Conservation (phyloP, 2,797 vertebrate species). For the Pseudotriccus pelzelni region DNA sequence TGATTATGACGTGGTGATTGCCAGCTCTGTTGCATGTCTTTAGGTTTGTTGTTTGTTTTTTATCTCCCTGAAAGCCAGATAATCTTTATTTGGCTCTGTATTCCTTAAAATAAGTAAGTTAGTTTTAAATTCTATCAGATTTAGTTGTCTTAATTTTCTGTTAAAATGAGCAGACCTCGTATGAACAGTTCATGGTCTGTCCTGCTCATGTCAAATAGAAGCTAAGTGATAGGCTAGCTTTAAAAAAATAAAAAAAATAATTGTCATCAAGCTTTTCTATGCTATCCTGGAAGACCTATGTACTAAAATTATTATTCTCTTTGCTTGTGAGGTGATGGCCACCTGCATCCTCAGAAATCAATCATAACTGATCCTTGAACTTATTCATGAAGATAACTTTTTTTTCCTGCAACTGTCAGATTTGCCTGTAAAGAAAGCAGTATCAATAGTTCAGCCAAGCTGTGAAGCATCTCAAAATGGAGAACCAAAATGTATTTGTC, state of each 20-base stretch:
- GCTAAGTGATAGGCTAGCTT: background rate
- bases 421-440: background rate
- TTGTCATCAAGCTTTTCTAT: background rate
- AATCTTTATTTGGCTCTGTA: background rate
- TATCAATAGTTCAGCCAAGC: background rate
- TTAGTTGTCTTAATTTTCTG: background rate
- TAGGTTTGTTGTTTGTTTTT: background rate
- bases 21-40: background rate
- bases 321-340: background rate
- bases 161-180: background rate
- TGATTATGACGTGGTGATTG: background rate
- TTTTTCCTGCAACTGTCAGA: background rate
- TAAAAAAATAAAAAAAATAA: background rate
- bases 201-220: background rate
- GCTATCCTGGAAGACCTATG: background rate
- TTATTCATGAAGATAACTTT: background rate
- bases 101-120: background rate
- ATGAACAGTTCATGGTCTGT: background rate
- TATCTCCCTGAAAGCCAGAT: background rate
- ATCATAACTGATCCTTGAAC: background rate
- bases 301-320: background rate
- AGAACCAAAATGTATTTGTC: background rate
- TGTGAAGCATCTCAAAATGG: background rate
- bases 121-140: background rate
- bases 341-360: background rate